Evolutionary conservation across 2,888 invertebrate species (phyloP), one percentile per base, ranked within the genome.

Genomic region (Pyrochroa serraticornis): DNA sequence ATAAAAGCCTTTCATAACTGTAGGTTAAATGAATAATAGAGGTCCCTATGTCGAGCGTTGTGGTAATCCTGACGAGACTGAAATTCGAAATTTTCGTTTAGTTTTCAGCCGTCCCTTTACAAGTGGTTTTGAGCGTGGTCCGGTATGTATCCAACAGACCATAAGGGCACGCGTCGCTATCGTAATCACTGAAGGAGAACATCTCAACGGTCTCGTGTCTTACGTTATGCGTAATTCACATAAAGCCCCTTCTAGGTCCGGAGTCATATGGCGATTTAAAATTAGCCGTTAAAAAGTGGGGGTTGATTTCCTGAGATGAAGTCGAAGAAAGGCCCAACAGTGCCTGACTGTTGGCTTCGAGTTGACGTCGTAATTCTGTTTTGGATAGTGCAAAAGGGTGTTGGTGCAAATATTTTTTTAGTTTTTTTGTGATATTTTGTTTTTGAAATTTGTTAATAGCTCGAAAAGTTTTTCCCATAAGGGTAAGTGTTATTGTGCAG

Each of bases 141-240:
- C 35, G n/a, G 55, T 63, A 49, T 56, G 39, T 47, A 41, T 60
- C 66, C 76, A 75, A 7, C 65, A 63, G 69, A 77, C 72, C 79
- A 77, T 77, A 72, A 62, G 65, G 71, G 68, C 71, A 72, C 77
- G 70, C 71, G 73, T 65, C 70, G 22, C 63, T 71, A 69, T 65
- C 47, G 58, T 51, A 67, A 49, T 67, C 76, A 74, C 71, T 70
- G 72, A 73, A 78, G 77, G 74, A 77, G 74, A 74, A 77, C 77
- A 69, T 69, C 70, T 71, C 68, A 79, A 79, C 79, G 78, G 78
- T 76, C 75, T 73, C 70, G 74, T 76, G 75, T 68, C 75, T 68
- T 71, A 71, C 44, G 46, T 38, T 44, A 22, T 50, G 47, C 65
- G 53, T 47, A 58, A 47, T 41, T 67, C 60, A 66, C 66, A 59